Conservation (phyloP, 2,888 invertebrate genomes). For the Dicyrtoma fusca region DNA sequence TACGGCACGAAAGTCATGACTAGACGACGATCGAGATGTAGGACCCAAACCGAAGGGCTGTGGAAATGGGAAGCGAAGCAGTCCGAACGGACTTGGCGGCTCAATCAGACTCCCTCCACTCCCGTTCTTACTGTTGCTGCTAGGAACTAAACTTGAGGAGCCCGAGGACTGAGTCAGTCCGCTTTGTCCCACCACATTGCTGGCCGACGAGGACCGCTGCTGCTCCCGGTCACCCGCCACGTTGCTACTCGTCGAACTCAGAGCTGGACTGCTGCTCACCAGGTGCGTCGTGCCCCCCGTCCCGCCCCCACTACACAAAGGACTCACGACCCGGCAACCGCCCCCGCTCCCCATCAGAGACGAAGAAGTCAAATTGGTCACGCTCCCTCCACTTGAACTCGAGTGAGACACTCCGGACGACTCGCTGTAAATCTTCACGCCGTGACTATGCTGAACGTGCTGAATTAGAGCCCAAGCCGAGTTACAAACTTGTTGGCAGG, state of each 20-base stretch:
- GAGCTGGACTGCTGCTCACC: constrained; percentile 32
- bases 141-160: constrained; percentile 37
- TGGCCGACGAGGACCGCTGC: constrained; percentile 26
- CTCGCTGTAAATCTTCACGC: constrained; percentile 83
- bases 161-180: constrained; percentile 16
- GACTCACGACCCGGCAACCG: constrained; percentile 21
- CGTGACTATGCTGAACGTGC: constrained; percentile 92
- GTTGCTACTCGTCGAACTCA: constrained; percentile 29
- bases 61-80: constrained; percentile 54
- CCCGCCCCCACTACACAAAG: constrained; percentile 20
- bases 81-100: constrained; percentile 46
- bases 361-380: not conserved
- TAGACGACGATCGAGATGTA: constrained; percentile 48
- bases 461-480: constrained; percentile 96
- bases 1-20: constrained; percentile 57
- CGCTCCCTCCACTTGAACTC: not conserved
- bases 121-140: constrained; percentile 14
- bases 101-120: constrained; percentile 34
- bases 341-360: constrained; percentile 23
- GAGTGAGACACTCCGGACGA: not conserved
- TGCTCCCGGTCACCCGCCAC: not conserved
- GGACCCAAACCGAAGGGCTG: constrained; percentile 53
- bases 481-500: constrained; percentile 86
- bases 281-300: constrained; percentile 12
- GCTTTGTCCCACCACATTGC: constrained; percentile 29